Percentiles rank a stretch among this genome's conserved stretches.
phyloP scores from a whole-genome alignment of 2,797 vertebrate species.

The Lutjanus argentimaculatus region DNA sequence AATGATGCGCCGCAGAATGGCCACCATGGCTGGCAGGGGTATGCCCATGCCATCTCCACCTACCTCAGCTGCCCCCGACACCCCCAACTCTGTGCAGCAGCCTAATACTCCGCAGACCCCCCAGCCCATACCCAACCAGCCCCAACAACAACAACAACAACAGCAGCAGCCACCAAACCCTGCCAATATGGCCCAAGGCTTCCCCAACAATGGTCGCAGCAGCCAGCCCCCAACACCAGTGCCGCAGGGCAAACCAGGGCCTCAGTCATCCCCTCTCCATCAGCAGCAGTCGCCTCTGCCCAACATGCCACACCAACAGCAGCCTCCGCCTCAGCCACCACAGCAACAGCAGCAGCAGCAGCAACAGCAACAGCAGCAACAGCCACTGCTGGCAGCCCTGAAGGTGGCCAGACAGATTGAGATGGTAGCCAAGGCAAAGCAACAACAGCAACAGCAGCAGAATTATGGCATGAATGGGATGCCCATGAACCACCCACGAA shows the following conservation, averaged over 20 bases:
- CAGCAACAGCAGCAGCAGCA: conserved; percentile 67
- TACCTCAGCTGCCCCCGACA: conserved; percentile 94
- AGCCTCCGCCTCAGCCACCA: conserved; percentile 86
- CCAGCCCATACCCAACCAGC: conserved; percentile 89
- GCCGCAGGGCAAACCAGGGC: conserved; percentile 91
- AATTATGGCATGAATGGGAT: conserved; percentile 92
- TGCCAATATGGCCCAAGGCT: conserved; percentile 89
- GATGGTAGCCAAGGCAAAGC: conserved; percentile 90
- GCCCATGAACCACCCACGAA: conserved; percentile 90
- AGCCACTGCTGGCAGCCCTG: conserved; percentile 86
- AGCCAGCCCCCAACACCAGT: conserved; percentile 91
- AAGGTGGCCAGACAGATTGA: conserved; percentile 95
- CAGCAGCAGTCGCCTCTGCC: conserved; percentile 92
- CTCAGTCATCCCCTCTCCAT: conserved; percentile 88
- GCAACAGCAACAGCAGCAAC: conserved; percentile 80
- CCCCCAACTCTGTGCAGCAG: conserved; percentile 92
- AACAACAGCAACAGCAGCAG: conserved; percentile 85
- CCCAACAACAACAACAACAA: conserved; percentile 69
- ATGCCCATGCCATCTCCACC: conserved; percentile 97
- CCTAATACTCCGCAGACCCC: conserved; percentile 95
- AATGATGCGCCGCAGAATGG: conserved; percentile 98
- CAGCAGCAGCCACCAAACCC: conserved; percentile 85
- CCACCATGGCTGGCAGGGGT: conserved; percentile 97
- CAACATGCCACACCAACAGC: conserved; percentile 84
- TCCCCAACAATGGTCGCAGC: conserved; percentile 89